Conservation (phyloP, 2,888 invertebrate species). For the Myopa tessellatipennis region DNA sequence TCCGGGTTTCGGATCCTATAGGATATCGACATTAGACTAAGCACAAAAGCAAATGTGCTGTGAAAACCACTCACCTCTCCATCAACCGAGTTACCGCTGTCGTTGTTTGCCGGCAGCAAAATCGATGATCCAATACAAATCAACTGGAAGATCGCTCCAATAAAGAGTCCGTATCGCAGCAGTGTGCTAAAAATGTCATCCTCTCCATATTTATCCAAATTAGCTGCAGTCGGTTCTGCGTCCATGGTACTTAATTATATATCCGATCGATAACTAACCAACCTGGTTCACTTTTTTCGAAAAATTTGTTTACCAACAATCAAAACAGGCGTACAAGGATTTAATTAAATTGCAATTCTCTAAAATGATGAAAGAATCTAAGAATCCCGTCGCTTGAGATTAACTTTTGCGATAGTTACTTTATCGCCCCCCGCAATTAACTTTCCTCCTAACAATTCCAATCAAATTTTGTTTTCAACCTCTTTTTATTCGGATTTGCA, state of each 20-base stretch:
- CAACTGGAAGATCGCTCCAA: constrained; percentile 90
- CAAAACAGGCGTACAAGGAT: too few relatives aligned
- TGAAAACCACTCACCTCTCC: constrained; percentile 45
- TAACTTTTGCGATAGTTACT: too few relatives aligned
- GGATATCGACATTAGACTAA: constrained; percentile 20
- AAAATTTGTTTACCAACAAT: not conserved
- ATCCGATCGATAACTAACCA: not conserved
- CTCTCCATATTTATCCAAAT: constrained; percentile 61
- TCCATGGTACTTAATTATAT: constrained; percentile 28
- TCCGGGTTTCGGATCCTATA: constrained; percentile 50
- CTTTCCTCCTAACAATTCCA: too few relatives aligned
- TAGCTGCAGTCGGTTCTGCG: constrained; percentile 46
- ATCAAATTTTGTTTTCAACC: too few relatives aligned
- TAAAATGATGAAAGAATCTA: too few relatives aligned
- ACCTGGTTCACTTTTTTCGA: too few relatives aligned
- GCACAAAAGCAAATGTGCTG: not conserved
- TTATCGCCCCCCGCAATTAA: too few relatives aligned
- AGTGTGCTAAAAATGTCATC: constrained; percentile 80
- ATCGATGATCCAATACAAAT: constrained; percentile 86
- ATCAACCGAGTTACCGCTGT: constrained; percentile 40
- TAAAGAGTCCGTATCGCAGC: constrained; percentile 82
- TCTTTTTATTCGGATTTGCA: too few relatives aligned
- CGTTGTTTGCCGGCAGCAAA: constrained; percentile 71
- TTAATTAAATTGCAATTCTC: too few relatives aligned
- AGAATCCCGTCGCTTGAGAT: too few relatives aligned